A percentile compares a stretch with the other conserved stretches of the same genome.
These are phyloP conservation scores for Paraplagusia blochii DNA, from an alignment of 2,113 vertebrate genomes.

Conservation along the genomic window DNA sequence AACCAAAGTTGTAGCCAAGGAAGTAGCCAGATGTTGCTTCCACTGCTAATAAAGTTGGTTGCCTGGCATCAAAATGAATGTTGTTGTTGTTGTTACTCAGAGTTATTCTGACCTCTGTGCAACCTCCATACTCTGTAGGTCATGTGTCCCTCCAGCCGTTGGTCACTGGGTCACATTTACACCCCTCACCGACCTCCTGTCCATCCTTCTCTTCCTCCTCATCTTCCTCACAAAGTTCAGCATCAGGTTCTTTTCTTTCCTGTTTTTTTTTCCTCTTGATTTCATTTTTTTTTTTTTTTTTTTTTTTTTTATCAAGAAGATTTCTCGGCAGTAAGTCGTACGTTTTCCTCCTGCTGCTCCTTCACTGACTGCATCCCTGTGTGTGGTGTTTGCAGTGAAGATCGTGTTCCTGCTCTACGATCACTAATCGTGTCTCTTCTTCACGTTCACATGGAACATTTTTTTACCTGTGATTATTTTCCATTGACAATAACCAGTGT, in stretches of 20 bases:
- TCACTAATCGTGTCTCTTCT: constrained; percentile 1
- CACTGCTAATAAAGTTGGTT: neutral
- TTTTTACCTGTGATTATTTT: no score
- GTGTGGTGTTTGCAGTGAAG: constrained; percentile 33
- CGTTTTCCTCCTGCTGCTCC: constrained; percentile 24
- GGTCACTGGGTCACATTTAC: constrained; percentile 81
- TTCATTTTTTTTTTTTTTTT: no score
- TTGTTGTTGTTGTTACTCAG: constrained; percentile 28
- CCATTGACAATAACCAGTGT: no score
- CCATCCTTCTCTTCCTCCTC: constrained; percentile 78
- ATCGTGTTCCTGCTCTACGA: constrained; percentile 13
- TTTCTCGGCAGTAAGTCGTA: constrained; percentile 38
- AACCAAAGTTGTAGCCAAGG: no score
- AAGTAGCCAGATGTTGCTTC: no score
- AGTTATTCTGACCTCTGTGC: constrained; percentile 59
- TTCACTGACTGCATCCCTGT: constrained; percentile 30
- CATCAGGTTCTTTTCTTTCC: constrained; percentile 75
- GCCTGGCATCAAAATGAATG: constrained; percentile 31
- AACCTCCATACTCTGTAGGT: constrained; percentile 75
- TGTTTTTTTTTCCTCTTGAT: constrained; percentile 45
- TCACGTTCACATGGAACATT: no score
- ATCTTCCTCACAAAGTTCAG: constrained; percentile 75
- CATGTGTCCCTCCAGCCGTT: constrained; percentile 74
- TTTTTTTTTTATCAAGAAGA: constrained; percentile 24
- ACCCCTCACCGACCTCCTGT: constrained; percentile 81